Conservation (phyloP, 2,113 vertebrate genomes). For the Talpa occidentalis region DNA sequence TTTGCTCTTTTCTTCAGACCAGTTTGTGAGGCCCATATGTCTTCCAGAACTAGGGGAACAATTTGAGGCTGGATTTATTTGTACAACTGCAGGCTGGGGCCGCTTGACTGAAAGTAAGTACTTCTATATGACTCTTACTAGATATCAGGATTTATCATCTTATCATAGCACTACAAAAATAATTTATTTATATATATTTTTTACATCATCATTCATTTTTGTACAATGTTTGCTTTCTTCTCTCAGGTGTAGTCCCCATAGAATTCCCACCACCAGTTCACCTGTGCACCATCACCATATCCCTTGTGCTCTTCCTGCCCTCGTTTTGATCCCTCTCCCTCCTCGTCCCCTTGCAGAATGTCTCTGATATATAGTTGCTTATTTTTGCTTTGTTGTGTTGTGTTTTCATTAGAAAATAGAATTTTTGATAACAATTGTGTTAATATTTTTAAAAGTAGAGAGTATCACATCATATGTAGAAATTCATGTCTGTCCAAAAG, state of each 20-base stretch:
- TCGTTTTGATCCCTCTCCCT: no score
- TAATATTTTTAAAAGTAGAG: conserved; percentile 26
- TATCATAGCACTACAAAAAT: background rate
- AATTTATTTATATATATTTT: no score
- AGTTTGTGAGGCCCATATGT: conserved; percentile 88
- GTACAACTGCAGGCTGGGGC: conserved; percentile 92
- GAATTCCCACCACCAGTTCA: no score
- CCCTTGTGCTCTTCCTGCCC: no score
- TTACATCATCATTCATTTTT: no score
- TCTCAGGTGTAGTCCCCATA: no score
- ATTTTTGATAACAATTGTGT: background rate
- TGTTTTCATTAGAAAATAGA: no score
- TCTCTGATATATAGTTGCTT: no score
- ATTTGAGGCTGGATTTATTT: conserved; percentile 86
- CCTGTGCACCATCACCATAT: no score
- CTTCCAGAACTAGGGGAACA: conserved; percentile 89
- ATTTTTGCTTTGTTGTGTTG: no score
- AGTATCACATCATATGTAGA: background rate
- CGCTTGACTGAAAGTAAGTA: conserved; percentile 88
- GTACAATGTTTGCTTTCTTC: no score
- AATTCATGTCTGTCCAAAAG: conserved; percentile 17
- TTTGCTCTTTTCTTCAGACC: conserved; percentile 80
- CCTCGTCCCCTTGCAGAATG: no score
- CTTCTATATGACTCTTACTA: background rate
- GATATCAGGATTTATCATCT: background rate